phyloP scores from a whole-genome alignment of 2,888 invertebrate genomes.

The Dryobotodes eremita region DNA sequence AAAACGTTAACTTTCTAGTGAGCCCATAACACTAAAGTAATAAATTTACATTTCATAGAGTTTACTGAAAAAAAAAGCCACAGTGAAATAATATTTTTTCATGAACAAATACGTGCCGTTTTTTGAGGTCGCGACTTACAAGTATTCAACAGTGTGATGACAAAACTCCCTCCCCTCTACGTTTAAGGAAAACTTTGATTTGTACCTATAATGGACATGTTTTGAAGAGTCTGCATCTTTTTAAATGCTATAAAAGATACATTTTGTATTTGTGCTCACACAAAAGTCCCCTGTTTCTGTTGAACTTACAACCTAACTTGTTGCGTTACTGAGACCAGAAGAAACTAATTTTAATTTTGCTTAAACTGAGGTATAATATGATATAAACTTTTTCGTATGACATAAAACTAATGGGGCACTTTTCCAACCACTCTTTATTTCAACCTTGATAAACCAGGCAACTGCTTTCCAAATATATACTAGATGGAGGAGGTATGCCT shows the following conservation, averaged over 20 bases:
- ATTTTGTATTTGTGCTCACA: background rate
- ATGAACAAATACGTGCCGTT: constrained; percentile 7
- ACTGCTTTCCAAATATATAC: background rate
- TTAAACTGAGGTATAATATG: background rate
- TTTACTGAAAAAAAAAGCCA: background rate
- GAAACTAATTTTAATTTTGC: background rate
- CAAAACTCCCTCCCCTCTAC: constrained; percentile 3
- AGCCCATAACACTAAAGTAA: background rate
- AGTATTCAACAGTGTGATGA: background rate
- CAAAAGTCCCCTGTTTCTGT: background rate
- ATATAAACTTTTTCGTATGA: background rate
- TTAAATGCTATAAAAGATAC: background rate
- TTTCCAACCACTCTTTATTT: background rate
- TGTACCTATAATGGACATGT: constrained; percentile 4
- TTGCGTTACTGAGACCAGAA: background rate
- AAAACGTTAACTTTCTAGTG: background rate
- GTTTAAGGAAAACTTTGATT: constrained; percentile 18
- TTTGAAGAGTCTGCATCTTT: constrained; percentile 17
- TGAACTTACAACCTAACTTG: background rate
- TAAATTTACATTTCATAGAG: background rate
- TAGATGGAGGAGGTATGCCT: no score
- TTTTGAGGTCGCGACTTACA: constrained; percentile 26
- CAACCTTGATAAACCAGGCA: background rate
- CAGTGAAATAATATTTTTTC: background rate
- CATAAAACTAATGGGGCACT: background rate